Conservation (phyloP, 2,888 invertebrate species). For the Zygothrica quintamaculata region DNA sequence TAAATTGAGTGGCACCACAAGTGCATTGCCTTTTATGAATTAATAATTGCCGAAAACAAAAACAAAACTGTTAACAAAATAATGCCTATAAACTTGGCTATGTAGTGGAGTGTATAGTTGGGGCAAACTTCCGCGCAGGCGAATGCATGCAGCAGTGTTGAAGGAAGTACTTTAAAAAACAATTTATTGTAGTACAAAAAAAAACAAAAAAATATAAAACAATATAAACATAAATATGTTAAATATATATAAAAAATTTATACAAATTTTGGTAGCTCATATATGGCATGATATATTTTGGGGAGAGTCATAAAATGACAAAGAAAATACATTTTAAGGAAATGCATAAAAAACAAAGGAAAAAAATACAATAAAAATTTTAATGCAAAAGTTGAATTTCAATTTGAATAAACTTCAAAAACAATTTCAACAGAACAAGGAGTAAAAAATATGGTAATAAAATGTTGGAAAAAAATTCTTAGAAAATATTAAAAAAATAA, state of each 20-base stretch:
- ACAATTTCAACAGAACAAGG: no score
- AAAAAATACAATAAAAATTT: neutral
- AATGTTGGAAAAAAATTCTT: neutral
- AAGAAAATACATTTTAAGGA: no score
- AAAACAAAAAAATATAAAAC: no score
- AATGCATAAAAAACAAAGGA: no score
- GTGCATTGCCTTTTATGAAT: slow-evolving; percentile 43
- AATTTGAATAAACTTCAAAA: neutral
- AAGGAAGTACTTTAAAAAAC: slow-evolving; percentile 41
- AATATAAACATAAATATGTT: slow-evolving; percentile 9
- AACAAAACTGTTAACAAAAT: slow-evolving; percentile 23
- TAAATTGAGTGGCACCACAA: slow-evolving; percentile 35
- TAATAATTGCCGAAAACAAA: slow-evolving; percentile 12
- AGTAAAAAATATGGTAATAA: neutral
- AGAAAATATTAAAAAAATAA: neutral
- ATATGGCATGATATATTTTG: no score
- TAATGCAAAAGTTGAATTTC: neutral
- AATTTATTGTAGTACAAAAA: no score
- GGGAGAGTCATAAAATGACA: no score
- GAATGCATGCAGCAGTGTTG: slow-evolving; percentile 32
- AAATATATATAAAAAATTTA: slow-evolving; percentile 1
- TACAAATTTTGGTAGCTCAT: no score
- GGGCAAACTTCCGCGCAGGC: slow-evolving; percentile 68
- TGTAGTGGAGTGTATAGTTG: neutral
- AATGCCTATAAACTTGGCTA: slow-evolving; percentile 18